A percentile compares a stretch with the other conserved stretches of the same genome.
Evolutionary conservation across 2,888 invertebrate genomes (phyloP).

Genomic region (Agrotis segetum): DNA sequence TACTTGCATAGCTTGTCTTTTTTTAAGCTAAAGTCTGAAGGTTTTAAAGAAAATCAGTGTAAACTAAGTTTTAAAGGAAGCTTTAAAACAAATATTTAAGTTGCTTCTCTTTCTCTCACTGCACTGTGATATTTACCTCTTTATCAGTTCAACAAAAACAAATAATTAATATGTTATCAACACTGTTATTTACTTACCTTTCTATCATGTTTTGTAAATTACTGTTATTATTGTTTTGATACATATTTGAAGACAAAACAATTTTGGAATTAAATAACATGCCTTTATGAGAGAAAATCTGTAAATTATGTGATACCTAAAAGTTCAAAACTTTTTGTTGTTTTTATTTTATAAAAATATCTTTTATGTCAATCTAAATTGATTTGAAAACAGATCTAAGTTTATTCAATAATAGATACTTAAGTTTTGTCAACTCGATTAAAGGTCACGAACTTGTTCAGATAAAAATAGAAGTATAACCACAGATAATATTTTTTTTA

Average conservation of each 20-base stretch:
- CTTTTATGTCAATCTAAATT: not conserved
- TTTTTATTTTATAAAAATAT: no score
- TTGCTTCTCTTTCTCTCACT: constrained; percentile 28
- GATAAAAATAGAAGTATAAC: constrained; percentile 29
- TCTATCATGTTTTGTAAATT: constrained; percentile 1
- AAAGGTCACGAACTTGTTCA: constrained; percentile 41
- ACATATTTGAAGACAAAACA: no score
- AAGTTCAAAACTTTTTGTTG: not conserved
- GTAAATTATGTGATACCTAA: not conserved
- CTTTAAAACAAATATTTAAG: not conserved
- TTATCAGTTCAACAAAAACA: constrained; percentile 36
- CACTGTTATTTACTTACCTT: constrained; percentile 38
- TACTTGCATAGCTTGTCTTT: no score
- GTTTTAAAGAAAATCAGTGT: not conserved
- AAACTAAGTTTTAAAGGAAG: not conserved
- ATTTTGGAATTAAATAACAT: no score
- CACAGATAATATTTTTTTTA: constrained; percentile 15
- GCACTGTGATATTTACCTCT: constrained; percentile 39
- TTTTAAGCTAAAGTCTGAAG: not conserved
- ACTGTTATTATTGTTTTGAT: not conserved
- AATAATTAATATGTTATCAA: constrained; percentile 29
- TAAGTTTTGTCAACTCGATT: constrained; percentile 3
- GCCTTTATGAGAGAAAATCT: not conserved
- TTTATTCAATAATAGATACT: constrained; percentile 3
- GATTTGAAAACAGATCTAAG: not conserved